phyloP scores from a whole-genome alignment of 2,113 vertebrate genomes.

The Nyctereutes procyonoides region DNA sequence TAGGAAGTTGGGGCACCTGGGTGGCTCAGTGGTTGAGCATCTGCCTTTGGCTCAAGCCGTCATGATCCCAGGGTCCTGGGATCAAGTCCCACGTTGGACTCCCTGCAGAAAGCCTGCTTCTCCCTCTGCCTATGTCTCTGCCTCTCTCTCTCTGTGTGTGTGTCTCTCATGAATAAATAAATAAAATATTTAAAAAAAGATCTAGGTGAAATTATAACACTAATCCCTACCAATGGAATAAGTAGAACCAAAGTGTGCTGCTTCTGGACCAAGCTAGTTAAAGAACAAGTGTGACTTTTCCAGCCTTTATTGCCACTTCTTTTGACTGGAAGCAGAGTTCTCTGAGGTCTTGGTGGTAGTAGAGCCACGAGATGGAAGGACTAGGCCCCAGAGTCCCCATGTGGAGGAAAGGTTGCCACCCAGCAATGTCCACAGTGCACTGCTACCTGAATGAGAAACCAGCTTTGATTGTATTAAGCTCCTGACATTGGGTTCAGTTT shows the following conservation, averaged over 20 bases:
- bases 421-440: too few relatives aligned
- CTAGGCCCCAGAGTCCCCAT: background rate
- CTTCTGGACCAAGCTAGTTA: background rate
- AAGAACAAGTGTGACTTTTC: background rate
- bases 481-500: background rate
- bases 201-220: background rate
- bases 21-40: too few relatives aligned
- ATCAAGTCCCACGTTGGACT: too few relatives aligned
- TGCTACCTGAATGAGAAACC: background rate
- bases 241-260: background rate
- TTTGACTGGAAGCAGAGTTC: background rate
- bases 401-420: background rate
- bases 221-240: background rate
- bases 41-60: too few relatives aligned
- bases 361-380: background rate
- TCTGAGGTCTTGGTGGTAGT: background rate
- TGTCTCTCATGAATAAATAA: too few relatives aligned
- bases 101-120: too few relatives aligned
- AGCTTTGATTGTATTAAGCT: background rate
- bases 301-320: background rate
- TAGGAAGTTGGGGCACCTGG: background rate
- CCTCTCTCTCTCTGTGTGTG: too few relatives aligned
- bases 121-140: too few relatives aligned
- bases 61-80: too few relatives aligned
- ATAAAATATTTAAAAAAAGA: too few relatives aligned